Conservation (phyloP, 2,888 invertebrate species). For the Brachyopa scutellaris region DNA sequence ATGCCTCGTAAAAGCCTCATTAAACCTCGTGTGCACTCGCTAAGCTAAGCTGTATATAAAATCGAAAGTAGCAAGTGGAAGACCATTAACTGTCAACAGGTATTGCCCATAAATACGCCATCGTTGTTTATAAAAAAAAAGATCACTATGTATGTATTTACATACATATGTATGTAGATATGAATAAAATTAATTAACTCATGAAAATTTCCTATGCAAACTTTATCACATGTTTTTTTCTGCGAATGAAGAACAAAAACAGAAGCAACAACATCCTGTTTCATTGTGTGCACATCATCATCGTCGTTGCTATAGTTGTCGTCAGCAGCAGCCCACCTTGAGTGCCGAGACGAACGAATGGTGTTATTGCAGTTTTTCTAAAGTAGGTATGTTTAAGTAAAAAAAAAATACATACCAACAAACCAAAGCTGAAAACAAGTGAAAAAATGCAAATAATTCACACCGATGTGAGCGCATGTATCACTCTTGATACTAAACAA, state of each 20-base stretch:
- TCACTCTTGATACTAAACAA: slow-evolving; percentile 59
- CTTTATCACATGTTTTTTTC: slow-evolving; percentile 32
- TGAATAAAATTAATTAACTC: slow-evolving; percentile 47
- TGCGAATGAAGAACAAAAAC: slow-evolving; percentile 8
- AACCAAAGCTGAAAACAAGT: slow-evolving; percentile 17
- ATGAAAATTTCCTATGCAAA: slow-evolving; percentile 47
- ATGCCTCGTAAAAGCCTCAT: too few relatives aligned
- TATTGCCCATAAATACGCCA: slow-evolving; percentile 14
- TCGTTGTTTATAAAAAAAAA: slow-evolving; percentile 15
- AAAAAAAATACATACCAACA: slow-evolving; percentile 24
- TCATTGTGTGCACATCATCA: slow-evolving; percentile 58
- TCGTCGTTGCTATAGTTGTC: slow-evolving; percentile 19
- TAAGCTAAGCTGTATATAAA: too few relatives aligned
- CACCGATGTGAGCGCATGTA: slow-evolving; percentile 52
- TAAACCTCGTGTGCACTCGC: too few relatives aligned
- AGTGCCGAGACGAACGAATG: slow-evolving; percentile 49
- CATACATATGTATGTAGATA: slow-evolving; percentile 23
- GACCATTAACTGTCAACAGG: slow-evolving; percentile 1
- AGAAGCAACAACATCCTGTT: slow-evolving; percentile 57
- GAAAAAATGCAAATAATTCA: slow-evolving; percentile 50
- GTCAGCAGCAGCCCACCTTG: slow-evolving; percentile 57
- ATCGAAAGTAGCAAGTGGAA: neutral
- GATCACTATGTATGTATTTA: too few relatives aligned
- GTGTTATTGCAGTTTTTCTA: slow-evolving; percentile 52
- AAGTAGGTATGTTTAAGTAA: neutral